Conservation (phyloP, 2,888 invertebrate species). For the Venusia cambrica region DNA sequence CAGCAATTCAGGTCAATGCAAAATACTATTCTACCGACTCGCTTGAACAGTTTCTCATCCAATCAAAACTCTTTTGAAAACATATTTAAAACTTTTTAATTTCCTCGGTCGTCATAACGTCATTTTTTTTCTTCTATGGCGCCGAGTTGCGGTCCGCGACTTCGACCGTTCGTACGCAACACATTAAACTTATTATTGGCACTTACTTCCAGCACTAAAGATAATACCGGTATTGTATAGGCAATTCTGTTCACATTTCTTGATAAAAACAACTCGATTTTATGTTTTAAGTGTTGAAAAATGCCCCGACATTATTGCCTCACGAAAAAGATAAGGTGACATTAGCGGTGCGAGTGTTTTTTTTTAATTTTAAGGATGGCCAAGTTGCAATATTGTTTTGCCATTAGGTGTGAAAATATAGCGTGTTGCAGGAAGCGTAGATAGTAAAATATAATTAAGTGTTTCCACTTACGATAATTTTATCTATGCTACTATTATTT, state of each 20-base stretch:
- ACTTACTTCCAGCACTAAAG: constrained; percentile 67
- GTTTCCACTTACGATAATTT: constrained; percentile 46
- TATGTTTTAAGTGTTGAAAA: constrained; percentile 68
- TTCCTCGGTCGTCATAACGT: constrained; percentile 42
- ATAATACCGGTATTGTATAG: constrained; percentile 69
- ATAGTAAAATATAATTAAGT: constrained; percentile 55
- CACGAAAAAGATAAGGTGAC: constrained; percentile 54
- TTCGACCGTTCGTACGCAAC: constrained; percentile 33
- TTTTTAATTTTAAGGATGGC: constrained; percentile 52
- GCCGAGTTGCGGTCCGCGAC: constrained; percentile 52
- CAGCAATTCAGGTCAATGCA: constrained; percentile 4
- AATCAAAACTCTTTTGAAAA: no score
- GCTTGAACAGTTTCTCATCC: no score
- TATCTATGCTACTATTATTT: constrained; percentile 40
- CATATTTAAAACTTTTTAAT: constrained; percentile 29
- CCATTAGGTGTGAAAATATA: constrained; percentile 46
- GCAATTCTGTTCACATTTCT: constrained; percentile 65
- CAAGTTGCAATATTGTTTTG: constrained; percentile 41
- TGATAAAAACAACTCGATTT: constrained; percentile 67
- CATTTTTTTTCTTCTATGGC: constrained; percentile 54
- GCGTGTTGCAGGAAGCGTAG: constrained; percentile 43
- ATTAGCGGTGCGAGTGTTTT: constrained; percentile 39
- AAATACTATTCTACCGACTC: no score
- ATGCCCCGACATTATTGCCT: constrained; percentile 52
- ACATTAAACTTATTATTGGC: constrained; percentile 72